Base-by-base conservation (phyloP, 1,140 invertebrate genomes). In the Sycophila sp. region DNA sequence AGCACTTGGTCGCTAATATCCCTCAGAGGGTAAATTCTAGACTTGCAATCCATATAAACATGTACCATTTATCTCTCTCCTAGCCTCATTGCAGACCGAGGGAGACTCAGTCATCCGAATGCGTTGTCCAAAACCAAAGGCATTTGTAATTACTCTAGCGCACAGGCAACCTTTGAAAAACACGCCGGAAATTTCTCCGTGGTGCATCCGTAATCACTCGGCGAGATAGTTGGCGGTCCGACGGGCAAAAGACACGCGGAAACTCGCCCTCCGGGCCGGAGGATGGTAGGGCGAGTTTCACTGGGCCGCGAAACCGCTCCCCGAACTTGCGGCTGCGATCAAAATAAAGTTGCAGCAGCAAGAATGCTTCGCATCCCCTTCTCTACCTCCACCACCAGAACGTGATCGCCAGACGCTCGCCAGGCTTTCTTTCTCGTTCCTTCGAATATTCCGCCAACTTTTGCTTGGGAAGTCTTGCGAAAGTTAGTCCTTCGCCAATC, bases 381-480 rank as follows among this genome's bases (percentile, higher is more conserved):
- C n/a, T n/a, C n/a, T n/a, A n/a, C n/a, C n/a, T n/a, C n/a, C n/a
- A n/a, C n/a, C 24, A 42, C 36, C 32, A 28, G 63, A n/a, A 65
- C 63, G 49, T 65, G 49, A 65, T 65, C 49, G n/a, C n/a, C 38
- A 8, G 40, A 19, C 26, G 38, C 30, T 26, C 34, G 63, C 34
- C 34, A 30, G 11, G 63, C 19, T 65, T 65, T 65, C 49, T 28
- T 65, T 30, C 36, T 65, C 42, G 63, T 55, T 65, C 40, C 55
- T 40, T 65, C 26, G 34, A 24, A 51, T 45, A 36, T 32, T 51
- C 36, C 4, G 45, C 24, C 10, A n/a, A n/a, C n/a, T n/a, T n/a
- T n/a, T n/a, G n/a, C n/a, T n/a, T n/a, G n/a, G n/a, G n/a, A n/a
- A n/a, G n/a, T 15, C 42, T 42, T 10, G 15, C 2, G 13, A 42